These are phyloP conservation scores for Zygogramma bicolorata DNA, from an alignment of 2,888 invertebrate species.

Conservation along the genomic window DNA sequence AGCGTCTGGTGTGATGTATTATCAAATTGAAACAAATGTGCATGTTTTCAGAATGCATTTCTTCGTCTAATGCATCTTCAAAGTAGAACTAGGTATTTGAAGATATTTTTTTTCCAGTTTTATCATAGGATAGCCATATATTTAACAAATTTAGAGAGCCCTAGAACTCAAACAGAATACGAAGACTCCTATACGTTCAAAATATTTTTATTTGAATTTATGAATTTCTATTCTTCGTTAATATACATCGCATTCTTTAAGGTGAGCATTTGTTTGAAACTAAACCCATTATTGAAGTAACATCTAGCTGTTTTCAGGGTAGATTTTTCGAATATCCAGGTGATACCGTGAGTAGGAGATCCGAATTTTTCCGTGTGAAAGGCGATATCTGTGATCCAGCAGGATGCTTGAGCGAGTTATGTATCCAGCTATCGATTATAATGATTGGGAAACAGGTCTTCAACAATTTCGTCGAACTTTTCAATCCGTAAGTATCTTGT, in stretches of 20 bases:
- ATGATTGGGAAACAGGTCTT: slow-evolving; percentile 96
- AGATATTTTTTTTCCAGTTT: slow-evolving; percentile 69
- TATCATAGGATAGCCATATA: slow-evolving; percentile 88
- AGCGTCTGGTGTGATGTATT: too few relatives aligned
- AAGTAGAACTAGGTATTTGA: not conserved
- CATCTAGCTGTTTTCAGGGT: slow-evolving; percentile 70
- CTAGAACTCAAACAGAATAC: slow-evolving; percentile 96
- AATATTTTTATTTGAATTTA: slow-evolving; percentile 97
- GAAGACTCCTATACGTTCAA: slow-evolving; percentile 98
- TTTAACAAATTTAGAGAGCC: slow-evolving; percentile 90
- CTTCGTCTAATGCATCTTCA: too few relatives aligned
- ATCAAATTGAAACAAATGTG: too few relatives aligned
- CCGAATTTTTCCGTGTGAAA: slow-evolving; percentile 82
- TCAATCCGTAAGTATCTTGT: slow-evolving; percentile 81
- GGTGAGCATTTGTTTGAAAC: slow-evolving; percentile 68
- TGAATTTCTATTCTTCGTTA: slow-evolving; percentile 98
- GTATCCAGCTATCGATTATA: slow-evolving; percentile 94
- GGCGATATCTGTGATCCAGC: slow-evolving; percentile 91
- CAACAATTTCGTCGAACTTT: slow-evolving; percentile 92
- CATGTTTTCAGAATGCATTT: too few relatives aligned
- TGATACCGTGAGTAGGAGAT: slow-evolving; percentile 79
- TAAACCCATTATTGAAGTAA: not conserved
- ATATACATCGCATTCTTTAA: slow-evolving; percentile 99
- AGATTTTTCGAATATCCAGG: slow-evolving; percentile 92
- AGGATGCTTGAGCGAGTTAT: slow-evolving; percentile 92